phyloP scores from a whole-genome alignment of 2,797 vertebrate genomes.

The Limnodromus scolopaceus region DNA sequence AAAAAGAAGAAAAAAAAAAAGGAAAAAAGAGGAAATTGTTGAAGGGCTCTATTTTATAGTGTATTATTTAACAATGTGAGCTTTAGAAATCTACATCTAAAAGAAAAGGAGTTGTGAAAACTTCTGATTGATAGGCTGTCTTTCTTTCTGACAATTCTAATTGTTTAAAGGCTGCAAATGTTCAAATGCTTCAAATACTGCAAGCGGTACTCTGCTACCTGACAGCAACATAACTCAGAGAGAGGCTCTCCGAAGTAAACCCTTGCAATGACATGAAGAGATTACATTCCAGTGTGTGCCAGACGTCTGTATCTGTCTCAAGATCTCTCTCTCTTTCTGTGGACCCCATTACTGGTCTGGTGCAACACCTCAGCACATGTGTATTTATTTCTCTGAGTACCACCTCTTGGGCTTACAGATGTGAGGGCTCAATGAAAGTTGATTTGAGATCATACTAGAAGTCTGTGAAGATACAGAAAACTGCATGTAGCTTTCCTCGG shows the following conservation, averaged over 20 bases:
- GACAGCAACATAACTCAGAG: background rate
- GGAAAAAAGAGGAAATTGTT: background rate
- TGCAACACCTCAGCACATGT: background rate
- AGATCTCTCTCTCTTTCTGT: background rate
- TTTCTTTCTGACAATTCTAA: background rate
- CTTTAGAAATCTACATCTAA: constrained; percentile 14
- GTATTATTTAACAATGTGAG: background rate
- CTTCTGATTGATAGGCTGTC: background rate
- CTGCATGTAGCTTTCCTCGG: background rate
- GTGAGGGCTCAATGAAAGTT: background rate
- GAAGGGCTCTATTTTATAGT: background rate
- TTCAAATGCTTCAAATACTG: background rate
- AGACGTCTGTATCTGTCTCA: constrained; percentile 9
- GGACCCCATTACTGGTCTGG: background rate
- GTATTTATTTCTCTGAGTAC: background rate
- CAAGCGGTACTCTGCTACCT: background rate
- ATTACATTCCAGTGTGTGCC: background rate
- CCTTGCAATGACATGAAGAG: background rate
- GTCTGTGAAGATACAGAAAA: background rate
- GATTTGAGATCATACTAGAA: background rate
- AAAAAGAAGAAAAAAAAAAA: background rate
- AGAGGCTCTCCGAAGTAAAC: background rate
- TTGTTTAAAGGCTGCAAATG: background rate
- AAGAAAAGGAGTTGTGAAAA: constrained; percentile 3
- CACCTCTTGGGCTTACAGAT: background rate